Evolutionary conservation across 2,113 vertebrate genomes (phyloP).

Genomic region (Nothocercus nigrocapillus): DNA sequence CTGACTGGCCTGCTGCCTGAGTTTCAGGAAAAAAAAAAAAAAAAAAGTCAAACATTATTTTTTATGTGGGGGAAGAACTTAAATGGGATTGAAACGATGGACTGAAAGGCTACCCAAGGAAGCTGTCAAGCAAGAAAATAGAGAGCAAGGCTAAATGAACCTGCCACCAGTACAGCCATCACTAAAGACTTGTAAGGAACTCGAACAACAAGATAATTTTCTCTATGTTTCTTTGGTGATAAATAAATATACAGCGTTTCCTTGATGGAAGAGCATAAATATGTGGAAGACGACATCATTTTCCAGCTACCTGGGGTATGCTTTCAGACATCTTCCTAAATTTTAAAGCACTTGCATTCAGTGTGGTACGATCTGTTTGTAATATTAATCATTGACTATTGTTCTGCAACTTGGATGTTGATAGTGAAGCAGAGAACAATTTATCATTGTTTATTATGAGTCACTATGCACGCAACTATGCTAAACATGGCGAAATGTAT

Average conservation of each 20-base stretch:
- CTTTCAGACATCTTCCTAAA: constrained; percentile 82
- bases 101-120: constrained; percentile 84
- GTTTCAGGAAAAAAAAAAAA: constrained; percentile 74
- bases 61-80: constrained; percentile 71
- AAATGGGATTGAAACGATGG: constrained; percentile 72
- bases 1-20: constrained; percentile 83
- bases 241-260: constrained; percentile 29
- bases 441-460: constrained; percentile 98
- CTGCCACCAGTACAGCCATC: constrained; percentile 47
- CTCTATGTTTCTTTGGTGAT: neutral
- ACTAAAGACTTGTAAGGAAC: constrained; percentile 23
- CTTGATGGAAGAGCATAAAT: constrained; percentile 14
- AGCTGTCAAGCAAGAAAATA: constrained; percentile 52
- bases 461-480: constrained; percentile 99
- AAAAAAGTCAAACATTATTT: constrained; percentile 77
- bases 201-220: neutral
- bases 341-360: constrained; percentile 91
- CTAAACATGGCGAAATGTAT: constrained; percentile 99
- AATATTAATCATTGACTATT: constrained; percentile 98
- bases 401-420: constrained; percentile 99
- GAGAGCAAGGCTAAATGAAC: neutral
- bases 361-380: constrained; percentile 91
- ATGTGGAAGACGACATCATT: constrained; percentile 53
- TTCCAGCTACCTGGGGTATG: constrained; percentile 81
- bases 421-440: constrained; percentile 97